Conservation (phyloP, 2,797 vertebrate genomes). For the Malurus splendens region DNA sequence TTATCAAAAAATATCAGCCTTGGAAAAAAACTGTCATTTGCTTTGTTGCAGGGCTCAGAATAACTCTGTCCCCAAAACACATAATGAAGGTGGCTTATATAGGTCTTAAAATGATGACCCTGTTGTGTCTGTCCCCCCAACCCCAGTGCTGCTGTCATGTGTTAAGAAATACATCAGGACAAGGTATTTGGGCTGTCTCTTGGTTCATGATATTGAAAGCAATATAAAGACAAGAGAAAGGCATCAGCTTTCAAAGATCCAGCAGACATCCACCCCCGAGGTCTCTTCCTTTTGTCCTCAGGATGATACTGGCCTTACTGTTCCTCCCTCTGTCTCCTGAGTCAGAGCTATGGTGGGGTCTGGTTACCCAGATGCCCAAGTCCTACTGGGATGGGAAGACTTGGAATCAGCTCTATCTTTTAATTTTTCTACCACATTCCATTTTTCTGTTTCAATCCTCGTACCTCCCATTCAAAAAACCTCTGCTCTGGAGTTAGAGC, state of each 20-base stretch:
- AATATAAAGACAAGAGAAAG: not conserved
- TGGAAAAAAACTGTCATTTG: not conserved
- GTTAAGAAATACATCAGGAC: not conserved
- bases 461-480: not conserved
- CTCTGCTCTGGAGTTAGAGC: not conserved
- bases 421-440: not conserved
- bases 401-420: not conserved
- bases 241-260: not conserved
- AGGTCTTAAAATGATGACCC: not conserved
- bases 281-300: not conserved
- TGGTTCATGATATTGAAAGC: not conserved
- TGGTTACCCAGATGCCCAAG: not conserved
- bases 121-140: rapidly evolving
- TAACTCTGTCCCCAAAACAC: not conserved
- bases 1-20: not conserved
- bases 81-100: not conserved
- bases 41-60: not conserved
- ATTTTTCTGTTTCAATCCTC: not conserved
- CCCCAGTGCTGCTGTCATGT: not conserved
- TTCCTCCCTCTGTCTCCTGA: not conserved
- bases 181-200: not conserved
- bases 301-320: not conserved
- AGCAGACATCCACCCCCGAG: not conserved
- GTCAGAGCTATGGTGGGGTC: not conserved
- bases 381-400: not conserved